Conservation (phyloP, 23 tunicate genomes). For the Trididemnum clinides region DNA sequence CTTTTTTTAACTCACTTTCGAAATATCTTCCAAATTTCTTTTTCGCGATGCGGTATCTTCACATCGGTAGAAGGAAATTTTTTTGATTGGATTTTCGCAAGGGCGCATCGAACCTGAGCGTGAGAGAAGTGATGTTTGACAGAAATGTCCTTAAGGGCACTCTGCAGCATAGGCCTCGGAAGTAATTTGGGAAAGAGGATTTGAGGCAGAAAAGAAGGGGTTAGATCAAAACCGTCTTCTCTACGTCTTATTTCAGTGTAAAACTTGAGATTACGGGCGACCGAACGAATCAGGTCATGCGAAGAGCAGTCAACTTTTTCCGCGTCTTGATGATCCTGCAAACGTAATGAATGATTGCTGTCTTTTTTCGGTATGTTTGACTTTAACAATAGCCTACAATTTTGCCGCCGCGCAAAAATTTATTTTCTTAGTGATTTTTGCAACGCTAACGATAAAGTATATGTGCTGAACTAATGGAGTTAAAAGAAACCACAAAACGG, state of each 20-base stretch:
- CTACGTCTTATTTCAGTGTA: slow-evolving; percentile 66
- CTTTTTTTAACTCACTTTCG: neutral
- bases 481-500: too few relatives aligned
- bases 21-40: slow-evolving; percentile 6
- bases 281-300: slow-evolving; percentile 57
- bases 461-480: too few relatives aligned
- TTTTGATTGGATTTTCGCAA: slow-evolving; percentile 65
- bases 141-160: slow-evolving; percentile 51
- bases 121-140: slow-evolving; percentile 81
- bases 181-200: slow-evolving; percentile 68
- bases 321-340: slow-evolving; percentile 82
- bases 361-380: too few relatives aligned
- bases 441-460: too few relatives aligned
- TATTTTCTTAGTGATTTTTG: too few relatives aligned
- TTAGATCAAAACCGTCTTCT: slow-evolving; percentile 78
- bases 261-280: slow-evolving; percentile 54
- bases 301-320: slow-evolving; percentile 69
- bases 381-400: too few relatives aligned
- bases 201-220: slow-evolving; percentile 69
- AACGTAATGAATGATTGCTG: too few relatives aligned
- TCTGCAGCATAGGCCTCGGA: slow-evolving; percentile 69
- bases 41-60: neutral
- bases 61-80: slow-evolving; percentile 15
- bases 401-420: too few relatives aligned
- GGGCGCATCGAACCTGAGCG: slow-evolving; percentile 61